A percentile compares a stretch with the other conserved stretches of the same genome.
These are phyloP conservation scores for Nomada ruficornis DNA, from an alignment of 2,888 invertebrate species.

Conservation along the genomic window DNA sequence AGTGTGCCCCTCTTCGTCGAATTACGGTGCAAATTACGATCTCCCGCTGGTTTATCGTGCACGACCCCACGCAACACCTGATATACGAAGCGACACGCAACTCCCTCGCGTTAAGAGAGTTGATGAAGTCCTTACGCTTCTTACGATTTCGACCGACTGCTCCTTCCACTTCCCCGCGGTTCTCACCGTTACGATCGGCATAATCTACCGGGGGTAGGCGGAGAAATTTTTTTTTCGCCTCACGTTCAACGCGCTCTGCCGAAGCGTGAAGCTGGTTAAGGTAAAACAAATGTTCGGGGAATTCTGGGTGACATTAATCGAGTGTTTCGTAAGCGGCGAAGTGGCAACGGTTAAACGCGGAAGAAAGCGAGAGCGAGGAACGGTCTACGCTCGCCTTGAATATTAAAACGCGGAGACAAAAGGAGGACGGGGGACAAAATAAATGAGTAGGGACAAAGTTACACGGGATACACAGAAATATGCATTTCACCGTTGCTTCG, in stretches of 20 bases:
- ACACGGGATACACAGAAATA: constrained; percentile 55
- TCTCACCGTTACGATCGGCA: constrained; percentile 33
- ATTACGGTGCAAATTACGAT: constrained; percentile 67
- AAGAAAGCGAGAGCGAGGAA: constrained; percentile 10
- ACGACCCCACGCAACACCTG: constrained; percentile 60
- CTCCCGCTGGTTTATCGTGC: constrained; percentile 57
- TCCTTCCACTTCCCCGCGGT: constrained; percentile 29
- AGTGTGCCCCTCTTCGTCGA: constrained; percentile 57
- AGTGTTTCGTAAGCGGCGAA: not conserved
- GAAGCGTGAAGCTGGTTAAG: constrained; percentile 27
- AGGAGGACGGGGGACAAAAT: constrained; percentile 12
- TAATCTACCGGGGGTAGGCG: constrained; percentile 12
- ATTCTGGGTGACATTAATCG: constrained; percentile 16
- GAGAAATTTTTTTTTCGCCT: constrained; percentile 13
- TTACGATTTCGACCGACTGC: constrained; percentile 1
- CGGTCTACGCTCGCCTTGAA: constrained; percentile 7
- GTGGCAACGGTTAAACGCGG: constrained; percentile 3
- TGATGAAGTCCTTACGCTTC: constrained; percentile 59
- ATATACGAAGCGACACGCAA: constrained; percentile 58
- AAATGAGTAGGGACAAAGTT: constrained; percentile 27
- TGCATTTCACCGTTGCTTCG: constrained; percentile 53
- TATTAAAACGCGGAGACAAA: not conserved
- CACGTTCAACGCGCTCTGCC: not conserved
- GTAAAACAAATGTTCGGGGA: constrained; percentile 20
- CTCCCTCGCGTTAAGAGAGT: constrained; percentile 62